Evolutionary conservation across 2,888 invertebrate species (phyloP).

Genomic region (Dendrolimus houi): DNA sequence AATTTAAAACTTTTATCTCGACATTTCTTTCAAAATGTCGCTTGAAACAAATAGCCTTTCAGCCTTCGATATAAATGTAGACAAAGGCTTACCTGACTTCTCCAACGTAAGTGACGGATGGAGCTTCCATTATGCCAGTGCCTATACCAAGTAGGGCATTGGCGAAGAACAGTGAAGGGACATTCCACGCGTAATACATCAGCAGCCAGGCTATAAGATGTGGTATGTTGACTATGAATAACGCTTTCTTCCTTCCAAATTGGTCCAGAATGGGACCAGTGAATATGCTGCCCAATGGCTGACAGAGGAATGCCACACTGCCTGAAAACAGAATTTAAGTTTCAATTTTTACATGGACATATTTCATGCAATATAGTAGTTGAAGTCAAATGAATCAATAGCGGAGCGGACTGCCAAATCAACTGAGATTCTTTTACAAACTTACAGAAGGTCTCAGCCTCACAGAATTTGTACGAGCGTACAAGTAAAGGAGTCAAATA

Average conservation of each 20-base stretch:
- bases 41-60: too few relatives aligned
- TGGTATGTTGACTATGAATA: conserved; percentile 76
- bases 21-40: too few relatives aligned
- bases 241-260: conserved; percentile 70
- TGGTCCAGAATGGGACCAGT: conserved; percentile 73
- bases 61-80: too few relatives aligned
- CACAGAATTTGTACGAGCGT: too few relatives aligned
- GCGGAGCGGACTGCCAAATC: too few relatives aligned
- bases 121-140: conserved; percentile 77
- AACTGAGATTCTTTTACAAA: too few relatives aligned
- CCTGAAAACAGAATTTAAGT: conserved; percentile 39
- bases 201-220: conserved; percentile 75
- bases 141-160: conserved; percentile 74
- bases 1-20: too few relatives aligned
- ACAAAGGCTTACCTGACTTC: conserved; percentile 60
- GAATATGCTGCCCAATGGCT: conserved; percentile 75
- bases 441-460: too few relatives aligned
- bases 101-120: conserved; percentile 78
- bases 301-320: conserved; percentile 73
- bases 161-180: conserved; percentile 62
- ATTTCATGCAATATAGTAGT: too few relatives aligned
- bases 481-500: too few relatives aligned
- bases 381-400: too few relatives aligned
- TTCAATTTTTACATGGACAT: too few relatives aligned
- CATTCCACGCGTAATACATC: conserved; percentile 66